phyloP scores from a whole-genome alignment of 2,888 invertebrate species.

The Eupelmus urozonus region DNA sequence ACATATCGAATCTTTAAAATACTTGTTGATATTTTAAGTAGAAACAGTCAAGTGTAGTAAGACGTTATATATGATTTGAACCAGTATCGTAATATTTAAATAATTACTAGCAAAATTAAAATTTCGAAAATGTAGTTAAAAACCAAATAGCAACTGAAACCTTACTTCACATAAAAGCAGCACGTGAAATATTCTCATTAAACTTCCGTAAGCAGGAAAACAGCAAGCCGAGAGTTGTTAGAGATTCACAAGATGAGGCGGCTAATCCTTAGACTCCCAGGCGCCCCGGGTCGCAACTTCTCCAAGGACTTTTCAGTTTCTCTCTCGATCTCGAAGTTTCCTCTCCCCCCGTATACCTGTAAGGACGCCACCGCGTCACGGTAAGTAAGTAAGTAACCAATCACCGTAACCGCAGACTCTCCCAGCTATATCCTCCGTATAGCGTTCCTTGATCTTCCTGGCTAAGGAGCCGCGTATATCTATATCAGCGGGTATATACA shows the following conservation, averaged over 20 bases:
- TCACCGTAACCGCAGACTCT: conserved; percentile 63
- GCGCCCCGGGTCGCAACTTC: not conserved
- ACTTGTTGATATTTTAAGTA: too few species aligned
- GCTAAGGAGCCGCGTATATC: conserved; percentile 52
- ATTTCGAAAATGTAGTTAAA: too few species aligned
- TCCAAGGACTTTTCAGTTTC: too few species aligned
- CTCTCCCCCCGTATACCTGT: not conserved
- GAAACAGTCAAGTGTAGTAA: too few species aligned
- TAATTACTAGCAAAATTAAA: too few species aligned
- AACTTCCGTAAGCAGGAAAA: not conserved
- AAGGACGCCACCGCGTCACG: conserved; percentile 6
- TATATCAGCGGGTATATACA: conserved; percentile 18
- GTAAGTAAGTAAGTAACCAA: conserved; percentile 71
- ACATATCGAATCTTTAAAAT: too few species aligned
- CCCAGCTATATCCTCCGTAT: conserved; percentile 26
- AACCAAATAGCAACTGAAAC: too few species aligned
- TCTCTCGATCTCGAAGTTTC: not conserved
- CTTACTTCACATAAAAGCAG: too few species aligned
- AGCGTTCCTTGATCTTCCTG: conserved; percentile 57
- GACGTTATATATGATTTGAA: too few species aligned
- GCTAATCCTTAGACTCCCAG: not conserved
- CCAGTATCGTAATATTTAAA: too few species aligned
- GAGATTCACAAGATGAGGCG: conserved; percentile 4
- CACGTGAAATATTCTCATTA: too few species aligned
- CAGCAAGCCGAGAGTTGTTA: conserved; percentile 17